Conservation (phyloP, 1,140 invertebrate species). For the Propsilocerus akamusi region DNA sequence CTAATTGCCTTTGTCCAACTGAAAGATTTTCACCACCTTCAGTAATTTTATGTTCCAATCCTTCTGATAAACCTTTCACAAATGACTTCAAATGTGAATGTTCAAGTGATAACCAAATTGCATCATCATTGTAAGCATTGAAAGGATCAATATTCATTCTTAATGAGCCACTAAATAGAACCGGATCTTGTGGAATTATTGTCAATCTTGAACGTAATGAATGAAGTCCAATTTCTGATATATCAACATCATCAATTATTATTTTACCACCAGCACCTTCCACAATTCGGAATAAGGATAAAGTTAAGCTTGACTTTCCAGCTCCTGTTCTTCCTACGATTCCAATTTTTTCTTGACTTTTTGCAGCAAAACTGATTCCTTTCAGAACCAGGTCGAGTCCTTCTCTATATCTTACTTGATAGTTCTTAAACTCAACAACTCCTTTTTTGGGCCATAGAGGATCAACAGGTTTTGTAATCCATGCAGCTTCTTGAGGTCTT, state of each 20-base stretch:
- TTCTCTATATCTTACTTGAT: slow-evolving; percentile 32
- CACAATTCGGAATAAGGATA: slow-evolving; percentile 48
- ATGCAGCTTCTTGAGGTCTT: slow-evolving; percentile 24
- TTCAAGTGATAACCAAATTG: slow-evolving; percentile 28
- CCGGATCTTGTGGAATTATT: slow-evolving; percentile 51
- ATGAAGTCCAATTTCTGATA: slow-evolving; percentile 28
- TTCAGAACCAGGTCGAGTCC: slow-evolving; percentile 38
- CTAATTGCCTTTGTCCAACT: slow-evolving; percentile 48
- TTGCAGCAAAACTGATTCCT: slow-evolving; percentile 30
- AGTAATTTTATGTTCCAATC: slow-evolving; percentile 24
- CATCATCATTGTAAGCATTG: slow-evolving; percentile 25
- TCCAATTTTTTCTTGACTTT: slow-evolving; percentile 27
- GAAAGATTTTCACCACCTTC: slow-evolving; percentile 45
- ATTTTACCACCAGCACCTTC: slow-evolving; percentile 40
- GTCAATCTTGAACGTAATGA: slow-evolving; percentile 32
- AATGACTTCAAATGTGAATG: slow-evolving; percentile 26
- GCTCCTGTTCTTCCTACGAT: slow-evolving; percentile 6
- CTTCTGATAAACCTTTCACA: slow-evolving; percentile 12
- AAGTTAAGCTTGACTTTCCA: slow-evolving; percentile 37
- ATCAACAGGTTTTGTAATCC: background rate
- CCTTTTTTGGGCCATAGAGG: slow-evolving; percentile 18
- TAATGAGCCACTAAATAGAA: slow-evolving; percentile 40
- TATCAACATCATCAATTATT: slow-evolving; percentile 37
- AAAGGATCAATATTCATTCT: slow-evolving; percentile 36
- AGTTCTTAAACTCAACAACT: slow-evolving; percentile 32